These are phyloP conservation scores for Tragelaphus scriptus DNA, from an alignment of 2,113 vertebrate genomes.

Conservation along the genomic window DNA sequence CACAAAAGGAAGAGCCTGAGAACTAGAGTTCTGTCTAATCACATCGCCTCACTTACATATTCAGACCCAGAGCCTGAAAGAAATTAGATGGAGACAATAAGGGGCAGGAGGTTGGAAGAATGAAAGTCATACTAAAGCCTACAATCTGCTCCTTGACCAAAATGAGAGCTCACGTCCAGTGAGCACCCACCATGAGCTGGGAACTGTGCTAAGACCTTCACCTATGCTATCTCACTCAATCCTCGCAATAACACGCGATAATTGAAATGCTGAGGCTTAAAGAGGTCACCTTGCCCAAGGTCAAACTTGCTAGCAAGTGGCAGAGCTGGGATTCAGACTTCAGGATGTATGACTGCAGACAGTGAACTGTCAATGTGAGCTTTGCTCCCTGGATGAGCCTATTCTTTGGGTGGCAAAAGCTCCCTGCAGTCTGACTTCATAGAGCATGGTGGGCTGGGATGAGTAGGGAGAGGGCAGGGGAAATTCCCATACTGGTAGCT, in stretches of 20 bases:
- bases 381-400: not conserved
- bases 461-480: not conserved
- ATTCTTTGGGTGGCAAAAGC: not conserved
- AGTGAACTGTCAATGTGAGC: accelerated
- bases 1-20: not conserved
- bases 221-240: accelerated
- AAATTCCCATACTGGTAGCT: not conserved
- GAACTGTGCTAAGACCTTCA: not conserved
- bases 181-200: accelerated
- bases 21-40: not conserved
- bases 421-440: not conserved
- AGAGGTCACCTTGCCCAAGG: not conserved
- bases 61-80: not conserved
- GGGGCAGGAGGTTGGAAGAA: not conserved
- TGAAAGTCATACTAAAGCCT: not conserved
- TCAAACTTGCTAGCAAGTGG: not conserved
- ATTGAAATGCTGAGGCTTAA: not conserved
- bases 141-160: not conserved
- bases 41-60: not conserved
- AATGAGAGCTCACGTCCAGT: accelerated
- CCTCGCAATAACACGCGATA: accelerated
- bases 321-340: not conserved
- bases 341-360: not conserved
- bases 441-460: not conserved
- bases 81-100: not conserved